A percentile compares a stretch with the other conserved stretches of the same genome.
Conservation (phyloP, 2,113 vertebrate species). For the Psittacus erithacus region DNA sequence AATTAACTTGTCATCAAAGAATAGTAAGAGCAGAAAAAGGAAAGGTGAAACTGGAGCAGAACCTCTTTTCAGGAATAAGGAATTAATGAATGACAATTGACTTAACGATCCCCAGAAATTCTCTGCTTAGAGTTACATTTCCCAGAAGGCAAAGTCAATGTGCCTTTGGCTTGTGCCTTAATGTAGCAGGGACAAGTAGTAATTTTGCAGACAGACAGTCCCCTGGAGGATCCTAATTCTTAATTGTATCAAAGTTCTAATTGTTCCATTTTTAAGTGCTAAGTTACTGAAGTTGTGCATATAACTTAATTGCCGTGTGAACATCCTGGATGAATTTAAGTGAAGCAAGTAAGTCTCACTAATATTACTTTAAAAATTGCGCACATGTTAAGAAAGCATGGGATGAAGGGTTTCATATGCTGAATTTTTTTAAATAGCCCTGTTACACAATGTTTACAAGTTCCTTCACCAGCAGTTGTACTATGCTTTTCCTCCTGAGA, state of each 20-base stretch:
- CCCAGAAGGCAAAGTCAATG: slow-evolving; percentile 49
- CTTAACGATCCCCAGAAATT: slow-evolving; percentile 38
- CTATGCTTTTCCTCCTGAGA: not conserved
- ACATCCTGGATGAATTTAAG: slow-evolving; percentile 19
- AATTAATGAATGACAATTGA: slow-evolving; percentile 36
- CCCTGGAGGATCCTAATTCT: slow-evolving; percentile 53
- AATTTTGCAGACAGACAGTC: slow-evolving; percentile 58
- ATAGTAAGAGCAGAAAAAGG: not conserved
- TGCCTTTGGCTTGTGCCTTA: slow-evolving; percentile 58
- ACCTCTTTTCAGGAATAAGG: slow-evolving; percentile 3
- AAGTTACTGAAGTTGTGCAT: slow-evolving; percentile 45
- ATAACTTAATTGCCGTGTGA: not conserved
- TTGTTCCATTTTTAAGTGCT: slow-evolving; percentile 60
- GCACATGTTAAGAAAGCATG: not conserved
- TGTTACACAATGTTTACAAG: not conserved
- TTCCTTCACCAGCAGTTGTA: not conserved
- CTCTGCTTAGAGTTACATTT: slow-evolving; percentile 51
- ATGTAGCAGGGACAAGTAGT: slow-evolving; percentile 39
- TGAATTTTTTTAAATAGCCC: not conserved
- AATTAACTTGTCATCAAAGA: slow-evolving; percentile 12
- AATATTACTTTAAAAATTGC: not conserved
- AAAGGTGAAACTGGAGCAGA: not conserved
- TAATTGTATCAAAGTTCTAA: slow-evolving; percentile 65
- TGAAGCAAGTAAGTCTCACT: not conserved
- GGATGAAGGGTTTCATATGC: not conserved